Percentiles rank a stretch among this genome's conserved stretches.
phyloP scores from a whole-genome alignment of 2,888 invertebrate species.

The Leptinotarsa peninsularis region DNA sequence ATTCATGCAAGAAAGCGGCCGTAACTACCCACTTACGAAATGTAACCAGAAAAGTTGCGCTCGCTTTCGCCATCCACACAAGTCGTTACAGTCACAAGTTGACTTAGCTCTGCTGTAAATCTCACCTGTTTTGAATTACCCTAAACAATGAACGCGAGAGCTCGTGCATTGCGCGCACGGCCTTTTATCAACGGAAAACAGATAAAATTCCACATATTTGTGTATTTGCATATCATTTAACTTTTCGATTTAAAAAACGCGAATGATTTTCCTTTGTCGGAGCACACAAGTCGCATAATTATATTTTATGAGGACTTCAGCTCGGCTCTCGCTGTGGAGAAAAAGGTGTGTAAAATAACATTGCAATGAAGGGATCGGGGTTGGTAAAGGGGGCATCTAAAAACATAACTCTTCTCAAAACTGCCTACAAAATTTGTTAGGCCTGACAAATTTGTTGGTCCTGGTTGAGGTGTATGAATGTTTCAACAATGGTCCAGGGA shows the following conservation, averaged over 20 bases:
- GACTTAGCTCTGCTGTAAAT: conserved; percentile 49
- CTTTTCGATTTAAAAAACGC: conserved; percentile 55
- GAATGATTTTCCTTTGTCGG: conserved; percentile 54
- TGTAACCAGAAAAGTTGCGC: conserved; percentile 19
- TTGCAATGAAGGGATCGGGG: conserved; percentile 8
- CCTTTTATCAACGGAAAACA: conserved; percentile 53
- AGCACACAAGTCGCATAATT: conserved; percentile 62
- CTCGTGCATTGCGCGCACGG: conserved; percentile 68
- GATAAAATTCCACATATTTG: conserved; percentile 36
- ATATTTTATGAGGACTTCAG: conserved; percentile 63
- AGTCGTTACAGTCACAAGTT: conserved; percentile 25
- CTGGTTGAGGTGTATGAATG: conserved; percentile 31
- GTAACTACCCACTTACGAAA: neutral
- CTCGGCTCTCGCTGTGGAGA: conserved; percentile 65
- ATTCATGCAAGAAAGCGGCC: conserved; percentile 1
- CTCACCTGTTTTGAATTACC: conserved; percentile 65
- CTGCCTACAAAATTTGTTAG: neutral
- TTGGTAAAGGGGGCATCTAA: neutral
- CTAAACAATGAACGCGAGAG: conserved; percentile 64
- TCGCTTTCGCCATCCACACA: conserved; percentile 24
- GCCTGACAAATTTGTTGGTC: neutral
- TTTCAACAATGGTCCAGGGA: neutral
- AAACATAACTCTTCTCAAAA: neutral
- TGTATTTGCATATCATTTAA: conserved; percentile 31
- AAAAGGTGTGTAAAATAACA: conserved; percentile 61